Base-by-base conservation (phyloP, 2,888 invertebrate genomes). In the Drosophila tripunctata region DNA sequence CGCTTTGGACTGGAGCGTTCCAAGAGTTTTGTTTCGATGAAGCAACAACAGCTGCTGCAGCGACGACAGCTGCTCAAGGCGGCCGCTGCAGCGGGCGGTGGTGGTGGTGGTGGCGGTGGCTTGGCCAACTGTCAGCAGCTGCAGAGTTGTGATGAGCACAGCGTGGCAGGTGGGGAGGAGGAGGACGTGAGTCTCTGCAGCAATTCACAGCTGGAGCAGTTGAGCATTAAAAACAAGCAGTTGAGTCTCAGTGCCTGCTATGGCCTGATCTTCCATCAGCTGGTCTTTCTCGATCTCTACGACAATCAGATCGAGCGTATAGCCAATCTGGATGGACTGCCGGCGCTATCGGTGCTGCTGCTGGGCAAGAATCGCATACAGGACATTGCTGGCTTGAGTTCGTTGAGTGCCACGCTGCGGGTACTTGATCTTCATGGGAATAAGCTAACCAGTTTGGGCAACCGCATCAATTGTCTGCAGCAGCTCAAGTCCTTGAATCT, bases 401-500 rank as follows among this genome's bases (percentile, higher is more conserved):
- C 91, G 1, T 50, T 92, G 14, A 89, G 87, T 45, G 67, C 65
- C 1, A 96, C 97, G 80, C 91, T 98, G 68, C 97, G 98, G 92
- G 97, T 98, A 7, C 92, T 98, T 67, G 98, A 98, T 92, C 93
- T 98, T 72, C 98, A 98, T 91, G 98, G 98, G 24, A 98, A 98
- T 92, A 95, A 96, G 92, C 96, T 98, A 75, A 92, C 93, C 27
- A 83, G 80, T 14, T 82, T 92, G 54, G 88, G 90, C 17, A 92
- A 92, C 70, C 89, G 90, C 61, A 90, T 92, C 65, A 91, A 91
- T 40, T 94, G 95, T 90, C 93, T 97, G 67, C 92, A 92, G 50
- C 95, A 96, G 79, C 92, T 98, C 48, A 96, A 98, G 92, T 97
- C 98, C 10, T 93, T 98, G 45, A 98, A 98, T 92, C 93, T 98